Evolutionary conservation across 1,140 invertebrate genomes (phyloP).

Genomic region (Phymorhynchus buccinoides): DNA sequence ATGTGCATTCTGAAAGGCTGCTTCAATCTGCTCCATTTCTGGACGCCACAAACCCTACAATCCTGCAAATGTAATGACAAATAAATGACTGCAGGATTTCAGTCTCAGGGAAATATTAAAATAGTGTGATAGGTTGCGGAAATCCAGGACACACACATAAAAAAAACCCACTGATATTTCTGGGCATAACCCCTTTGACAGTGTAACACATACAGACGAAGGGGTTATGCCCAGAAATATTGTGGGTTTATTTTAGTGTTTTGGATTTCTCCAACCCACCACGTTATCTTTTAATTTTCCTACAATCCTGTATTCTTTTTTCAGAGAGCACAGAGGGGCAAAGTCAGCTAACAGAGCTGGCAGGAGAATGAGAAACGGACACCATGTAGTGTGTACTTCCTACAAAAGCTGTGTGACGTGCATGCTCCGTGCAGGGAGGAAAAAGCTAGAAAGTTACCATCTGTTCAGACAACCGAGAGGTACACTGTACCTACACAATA

Average conservation of each 20-base stretch:
- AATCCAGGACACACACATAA: no score
- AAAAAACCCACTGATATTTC: no score
- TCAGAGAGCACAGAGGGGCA: background rate
- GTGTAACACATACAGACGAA: no score
- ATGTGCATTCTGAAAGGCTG: background rate
- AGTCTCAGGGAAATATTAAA: no score
- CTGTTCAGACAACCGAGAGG: background rate
- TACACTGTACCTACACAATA: slow-evolving; percentile 29
- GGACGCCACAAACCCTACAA: background rate
- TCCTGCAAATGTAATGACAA: background rate
- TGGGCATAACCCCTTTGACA: no score
- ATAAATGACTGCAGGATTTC: no score
- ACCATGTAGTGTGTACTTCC: background rate
- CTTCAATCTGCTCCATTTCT: background rate
- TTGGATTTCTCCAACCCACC: no score
- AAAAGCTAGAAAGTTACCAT: background rate
- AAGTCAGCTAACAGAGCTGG: background rate
- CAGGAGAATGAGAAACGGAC: background rate
- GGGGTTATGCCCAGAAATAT: no score
- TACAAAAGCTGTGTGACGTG: background rate
- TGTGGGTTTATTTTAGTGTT: no score
- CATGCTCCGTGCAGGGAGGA: background rate
- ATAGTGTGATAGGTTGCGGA: no score
- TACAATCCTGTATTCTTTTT: background rate
- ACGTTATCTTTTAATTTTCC: no score